Evolutionary conservation across 2,113 vertebrate genomes (phyloP), one percentile per base, ranked within the genome.

Genomic region (Poeciliopsis retropinna): DNA sequence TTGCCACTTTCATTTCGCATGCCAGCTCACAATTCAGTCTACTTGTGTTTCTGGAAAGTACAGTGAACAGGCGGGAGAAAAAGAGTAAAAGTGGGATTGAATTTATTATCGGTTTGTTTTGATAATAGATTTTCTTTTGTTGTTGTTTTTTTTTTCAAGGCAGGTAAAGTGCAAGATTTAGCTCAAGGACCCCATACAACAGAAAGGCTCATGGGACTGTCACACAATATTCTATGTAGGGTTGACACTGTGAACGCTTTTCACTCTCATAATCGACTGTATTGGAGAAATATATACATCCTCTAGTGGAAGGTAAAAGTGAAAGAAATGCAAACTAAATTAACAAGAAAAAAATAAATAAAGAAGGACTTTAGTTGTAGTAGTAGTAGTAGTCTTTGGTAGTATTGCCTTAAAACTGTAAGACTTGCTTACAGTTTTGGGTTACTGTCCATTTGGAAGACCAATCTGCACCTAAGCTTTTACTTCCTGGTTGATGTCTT

Each of bases 1-100:
- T 89, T 72, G 84, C 75, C 84, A 87, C 89, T 90, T 89, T 70
- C 85, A 84, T 82, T 88, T 85, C 83, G 79, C 83, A 83, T 83
- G 71, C 79, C 60, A 51, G 69, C 72, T 85, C 83, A 73, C 80
- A 74, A 81, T 84, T 84, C 68, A 76, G 75, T 65, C 72, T 65
- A 76, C 64, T 67, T 80, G 76, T 82, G 66, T 64, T 76, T 62
- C 29, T 27, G 72, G 57, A 54, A 70, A 88, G 74, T 34, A 70
- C 39, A 68, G 62, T 3, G 71, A 17, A 25, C 3, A 32, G 62
- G 72, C 12, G 27, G 60, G 60, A 79, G 60, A 54, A 72, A 70
- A 72, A 70, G 73, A 70, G 47, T 79, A 75, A 85, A 37, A 80
- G 72, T 74, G 79, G 41, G 70, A 77, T 15, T 62, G n/a, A 77